Evolutionary conservation across 1,140 invertebrate genomes (phyloP).

Genomic region (Zaprionus kolodkinae): DNA sequence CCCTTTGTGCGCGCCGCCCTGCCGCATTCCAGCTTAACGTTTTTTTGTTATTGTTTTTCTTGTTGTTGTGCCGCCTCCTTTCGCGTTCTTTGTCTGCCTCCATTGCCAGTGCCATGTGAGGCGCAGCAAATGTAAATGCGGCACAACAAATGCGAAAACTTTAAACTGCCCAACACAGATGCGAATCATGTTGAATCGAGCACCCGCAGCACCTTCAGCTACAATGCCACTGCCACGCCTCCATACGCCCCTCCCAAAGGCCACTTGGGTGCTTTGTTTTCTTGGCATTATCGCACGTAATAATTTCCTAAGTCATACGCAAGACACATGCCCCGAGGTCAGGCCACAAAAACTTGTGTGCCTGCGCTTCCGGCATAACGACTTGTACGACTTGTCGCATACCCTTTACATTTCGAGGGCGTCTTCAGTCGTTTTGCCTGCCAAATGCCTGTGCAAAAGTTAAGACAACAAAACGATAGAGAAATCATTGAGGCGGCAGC

Average conservation of each 20-base stretch:
- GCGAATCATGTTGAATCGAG: slow-evolving; percentile 25
- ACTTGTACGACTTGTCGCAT: background rate
- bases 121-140: slow-evolving; percentile 72
- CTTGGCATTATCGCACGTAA: slow-evolving; percentile 70
- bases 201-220: background rate
- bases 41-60: slow-evolving; percentile 21
- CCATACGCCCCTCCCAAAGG: background rate
- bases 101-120: slow-evolving; percentile 77
- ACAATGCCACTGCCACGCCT: no score
- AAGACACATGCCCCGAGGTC: slow-evolving; percentile 18
- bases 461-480: background rate
- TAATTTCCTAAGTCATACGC: slow-evolving; percentile 53
- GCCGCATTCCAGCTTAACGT: slow-evolving; percentile 34
- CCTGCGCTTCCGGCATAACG: slow-evolving; percentile 3
- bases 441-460: background rate
- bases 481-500: slow-evolving; percentile 9
- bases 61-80: slow-evolving; percentile 35
- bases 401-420: background rate
- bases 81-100: slow-evolving; percentile 54
- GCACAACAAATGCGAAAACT: slow-evolving; percentile 76
- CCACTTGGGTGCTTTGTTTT: slow-evolving; percentile 38
- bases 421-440: background rate
- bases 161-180: slow-evolving; percentile 73
- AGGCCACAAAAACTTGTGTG: slow-evolving; percentile 3
- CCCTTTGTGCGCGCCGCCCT: slow-evolving; percentile 39